phyloP scores from a whole-genome alignment of 2,113 vertebrate species.

The Pygoscelis antarcticus region DNA sequence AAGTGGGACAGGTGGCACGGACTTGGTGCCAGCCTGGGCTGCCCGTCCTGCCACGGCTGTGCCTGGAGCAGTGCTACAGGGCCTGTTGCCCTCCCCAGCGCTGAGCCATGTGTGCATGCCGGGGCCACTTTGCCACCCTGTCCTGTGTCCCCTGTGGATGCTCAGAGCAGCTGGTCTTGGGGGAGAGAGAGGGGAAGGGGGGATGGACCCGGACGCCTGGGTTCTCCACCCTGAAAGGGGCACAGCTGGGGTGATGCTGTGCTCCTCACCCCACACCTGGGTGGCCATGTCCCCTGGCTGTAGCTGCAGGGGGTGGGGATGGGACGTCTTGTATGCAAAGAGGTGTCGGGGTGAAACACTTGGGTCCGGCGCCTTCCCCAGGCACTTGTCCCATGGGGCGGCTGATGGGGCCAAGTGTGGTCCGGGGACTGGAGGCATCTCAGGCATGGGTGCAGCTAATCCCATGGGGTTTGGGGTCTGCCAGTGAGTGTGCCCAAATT shows the following conservation, averaged over 20 bases:
- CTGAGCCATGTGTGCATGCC: fast-evolving
- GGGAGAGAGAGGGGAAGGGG: background rate
- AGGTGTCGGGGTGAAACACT: background rate
- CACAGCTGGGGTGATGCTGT: background rate
- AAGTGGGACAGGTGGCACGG: fast-evolving
- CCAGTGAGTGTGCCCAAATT: background rate
- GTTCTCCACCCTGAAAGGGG: background rate
- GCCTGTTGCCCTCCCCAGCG: fast-evolving
- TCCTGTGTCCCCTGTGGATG: background rate
- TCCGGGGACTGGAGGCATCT: background rate
- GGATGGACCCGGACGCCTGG: fast-evolving
- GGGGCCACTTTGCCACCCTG: background rate
- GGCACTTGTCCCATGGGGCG: fast-evolving
- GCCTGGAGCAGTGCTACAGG: background rate
- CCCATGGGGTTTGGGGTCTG: background rate
- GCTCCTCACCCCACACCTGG: background rate
- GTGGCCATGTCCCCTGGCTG: background rate
- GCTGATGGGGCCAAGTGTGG: fast-evolving
- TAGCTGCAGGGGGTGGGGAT: background rate
- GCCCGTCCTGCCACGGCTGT: background rate
- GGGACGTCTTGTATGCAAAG: background rate
- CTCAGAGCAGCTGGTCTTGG: background rate
- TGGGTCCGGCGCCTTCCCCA: background rate
- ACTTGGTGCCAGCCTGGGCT: background rate
- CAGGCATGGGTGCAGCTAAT: background rate